A percentile compares a stretch with the other conserved stretches of the same genome.
Evolutionary conservation across 2,888 invertebrate genomes (phyloP).

Genomic region (Cryptosula pallasiana): DNA sequence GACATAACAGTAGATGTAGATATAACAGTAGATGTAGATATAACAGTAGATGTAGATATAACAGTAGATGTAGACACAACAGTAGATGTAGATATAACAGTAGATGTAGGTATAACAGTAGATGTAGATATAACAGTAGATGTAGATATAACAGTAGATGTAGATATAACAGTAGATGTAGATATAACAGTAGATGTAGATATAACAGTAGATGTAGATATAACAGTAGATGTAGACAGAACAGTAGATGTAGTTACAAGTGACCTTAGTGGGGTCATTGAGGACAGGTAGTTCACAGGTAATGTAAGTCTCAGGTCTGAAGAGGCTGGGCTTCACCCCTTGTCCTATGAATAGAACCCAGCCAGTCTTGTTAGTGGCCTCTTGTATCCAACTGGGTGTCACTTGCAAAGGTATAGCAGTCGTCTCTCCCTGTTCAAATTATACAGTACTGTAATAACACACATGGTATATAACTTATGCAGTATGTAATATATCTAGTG

Average conservation of each 20-base stretch:
- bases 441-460: too few relatives aligned
- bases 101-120: neutral
- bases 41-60: neutral
- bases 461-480: too few relatives aligned
- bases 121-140: too few relatives aligned
- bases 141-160: too few relatives aligned
- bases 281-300: neutral
- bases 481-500: too few relatives aligned
- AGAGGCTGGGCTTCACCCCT: neutral
- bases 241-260: neutral
- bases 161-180: too few relatives aligned
- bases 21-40: too few relatives aligned
- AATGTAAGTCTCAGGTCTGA: neutral
- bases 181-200: too few relatives aligned
- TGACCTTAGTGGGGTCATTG: slow-evolving; percentile 7
- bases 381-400: neutral
- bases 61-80: neutral
- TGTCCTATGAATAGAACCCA: neutral
- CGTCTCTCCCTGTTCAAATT: neutral
- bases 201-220: neutral
- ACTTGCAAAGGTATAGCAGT: neutral
- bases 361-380: neutral
- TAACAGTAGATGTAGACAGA: neutral
- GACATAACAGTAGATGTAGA: neutral
- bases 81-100: neutral